A percentile compares a stretch with the other conserved stretches of the same genome.
Evolutionary conservation across 2,113 vertebrate genomes (phyloP).

Genomic region (Alligator mississippiensis): DNA sequence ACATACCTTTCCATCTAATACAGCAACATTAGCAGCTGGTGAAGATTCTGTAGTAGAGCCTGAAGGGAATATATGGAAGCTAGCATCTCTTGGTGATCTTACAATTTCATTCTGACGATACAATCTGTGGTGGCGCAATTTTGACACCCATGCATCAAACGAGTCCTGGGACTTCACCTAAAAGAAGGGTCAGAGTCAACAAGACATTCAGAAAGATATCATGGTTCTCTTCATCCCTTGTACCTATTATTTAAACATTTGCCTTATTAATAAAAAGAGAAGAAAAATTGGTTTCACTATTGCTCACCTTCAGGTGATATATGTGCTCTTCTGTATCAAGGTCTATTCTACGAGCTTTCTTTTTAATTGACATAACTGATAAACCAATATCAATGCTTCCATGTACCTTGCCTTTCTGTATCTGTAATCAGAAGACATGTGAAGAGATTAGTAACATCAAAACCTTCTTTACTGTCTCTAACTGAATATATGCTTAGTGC

Average conservation of each 20-base stretch:
- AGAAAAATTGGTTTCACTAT: neutral
- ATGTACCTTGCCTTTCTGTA: conserved; percentile 97
- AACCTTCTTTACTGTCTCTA: neutral
- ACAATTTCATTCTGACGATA: conserved; percentile 99
- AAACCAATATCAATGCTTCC: conserved; percentile 98
- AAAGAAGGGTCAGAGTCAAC: neutral
- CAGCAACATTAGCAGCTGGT: conserved; percentile 83
- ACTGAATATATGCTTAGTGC: neutral
- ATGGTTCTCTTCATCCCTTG: neutral
- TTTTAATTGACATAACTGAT: conserved; percentile 99
- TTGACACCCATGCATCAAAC: conserved; percentile 96
- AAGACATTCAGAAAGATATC: neutral
- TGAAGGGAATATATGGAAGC: conserved; percentile 93
- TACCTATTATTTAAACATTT: neutral
- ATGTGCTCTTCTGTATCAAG: conserved; percentile 99
- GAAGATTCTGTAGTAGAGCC: conserved; percentile 89
- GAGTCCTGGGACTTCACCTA: conserved; percentile 98
- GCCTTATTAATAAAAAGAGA: neutral
- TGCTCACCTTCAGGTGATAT: conserved; percentile 95
- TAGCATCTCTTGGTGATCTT: conserved; percentile 93
- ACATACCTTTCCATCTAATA: conserved; percentile 89
- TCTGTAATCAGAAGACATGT: conserved; percentile 80
- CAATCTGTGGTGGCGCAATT: conserved; percentile 92
- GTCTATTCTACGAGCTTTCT: conserved; percentile 95
- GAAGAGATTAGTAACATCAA: neutral